A percentile compares a stretch with the other conserved stretches of the same genome.
Conservation (phyloP, 2,797 vertebrate genomes). For the Ptychobarbus kaznakovi region DNA sequence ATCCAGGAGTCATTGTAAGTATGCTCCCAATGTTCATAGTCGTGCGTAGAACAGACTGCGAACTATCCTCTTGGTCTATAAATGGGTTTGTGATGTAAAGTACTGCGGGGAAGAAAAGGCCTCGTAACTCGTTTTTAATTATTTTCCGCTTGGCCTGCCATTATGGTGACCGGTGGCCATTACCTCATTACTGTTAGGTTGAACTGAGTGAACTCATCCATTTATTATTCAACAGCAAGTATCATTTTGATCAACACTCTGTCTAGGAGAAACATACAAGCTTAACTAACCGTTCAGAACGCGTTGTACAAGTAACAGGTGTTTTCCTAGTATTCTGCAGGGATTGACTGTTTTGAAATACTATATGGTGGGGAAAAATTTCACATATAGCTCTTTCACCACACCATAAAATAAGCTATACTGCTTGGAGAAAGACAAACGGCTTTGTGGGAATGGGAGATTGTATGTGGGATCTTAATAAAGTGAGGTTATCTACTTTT, state of each 20-base stretch:
- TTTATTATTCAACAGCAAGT: conserved; percentile 73
- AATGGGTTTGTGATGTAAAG: conserved; percentile 28
- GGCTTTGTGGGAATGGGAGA: neutral
- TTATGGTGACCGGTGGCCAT: conserved; percentile 8
- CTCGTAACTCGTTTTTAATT: neutral
- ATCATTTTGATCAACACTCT: neutral
- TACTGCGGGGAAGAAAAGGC: neutral
- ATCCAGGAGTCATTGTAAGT: conserved; percentile 98
- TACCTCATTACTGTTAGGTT: conserved; percentile 27
- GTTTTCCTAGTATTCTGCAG: conserved; percentile 9
- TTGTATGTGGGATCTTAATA: neutral
- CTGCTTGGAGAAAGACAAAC: neutral
- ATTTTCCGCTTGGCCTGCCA: conserved; percentile 11
- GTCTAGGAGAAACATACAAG: neutral
- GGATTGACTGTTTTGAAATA: conserved; percentile 33
- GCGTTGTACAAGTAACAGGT: conserved; percentile 31
- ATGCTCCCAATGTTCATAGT: conserved; percentile 30
- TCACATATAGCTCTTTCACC: conserved; percentile 11
- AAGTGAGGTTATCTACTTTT: neutral
- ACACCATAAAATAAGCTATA: neutral
- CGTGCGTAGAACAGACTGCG: neutral
- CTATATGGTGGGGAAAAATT: conserved; percentile 3
- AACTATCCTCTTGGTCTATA: conserved; percentile 3
- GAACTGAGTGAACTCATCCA: conserved; percentile 46
- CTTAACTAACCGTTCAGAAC: neutral